A percentile compares a stretch with the other conserved stretches of the same genome.
phyloP scores from a whole-genome alignment of 2,797 vertebrate genomes.

The Pseudocheirus occidentalis region DNA sequence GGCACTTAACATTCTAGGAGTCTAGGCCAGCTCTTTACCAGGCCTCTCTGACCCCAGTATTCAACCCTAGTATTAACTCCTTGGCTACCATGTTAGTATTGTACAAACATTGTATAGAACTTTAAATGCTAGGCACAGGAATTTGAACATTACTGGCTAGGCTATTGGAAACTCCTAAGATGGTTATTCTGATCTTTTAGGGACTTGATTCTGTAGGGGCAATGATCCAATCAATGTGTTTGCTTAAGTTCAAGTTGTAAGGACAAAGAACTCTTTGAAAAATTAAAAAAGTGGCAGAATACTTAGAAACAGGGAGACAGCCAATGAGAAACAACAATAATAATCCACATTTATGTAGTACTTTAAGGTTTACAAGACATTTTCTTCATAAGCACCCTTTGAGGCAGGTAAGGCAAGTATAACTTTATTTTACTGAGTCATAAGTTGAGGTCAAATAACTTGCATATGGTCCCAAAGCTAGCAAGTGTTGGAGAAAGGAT shows the following conservation, averaged over 20 bases:
- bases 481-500: neutral
- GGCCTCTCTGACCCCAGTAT: neutral
- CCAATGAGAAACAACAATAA: neutral
- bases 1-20: neutral
- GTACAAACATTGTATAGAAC: neutral
- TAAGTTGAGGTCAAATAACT: neutral
- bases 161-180: neutral
- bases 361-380: neutral
- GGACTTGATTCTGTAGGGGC: constrained; percentile 20
- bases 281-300: neutral
- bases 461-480: neutral
- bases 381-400: neutral
- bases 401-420: neutral
- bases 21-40: neutral
- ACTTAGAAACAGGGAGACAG: constrained; percentile 22
- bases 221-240: constrained; percentile 16
- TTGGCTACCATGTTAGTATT: neutral
- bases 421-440: neutral
- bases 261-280: constrained; percentile 13
- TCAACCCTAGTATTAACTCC: neutral
- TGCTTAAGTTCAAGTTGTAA: constrained; percentile 53
- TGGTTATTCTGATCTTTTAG: constrained; percentile 1
- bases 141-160: neutral
- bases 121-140: neutral
- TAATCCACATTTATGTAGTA: neutral